phyloP scores from a whole-genome alignment of 92 coral and sea anemone species.

The Muricea muricata region DNA sequence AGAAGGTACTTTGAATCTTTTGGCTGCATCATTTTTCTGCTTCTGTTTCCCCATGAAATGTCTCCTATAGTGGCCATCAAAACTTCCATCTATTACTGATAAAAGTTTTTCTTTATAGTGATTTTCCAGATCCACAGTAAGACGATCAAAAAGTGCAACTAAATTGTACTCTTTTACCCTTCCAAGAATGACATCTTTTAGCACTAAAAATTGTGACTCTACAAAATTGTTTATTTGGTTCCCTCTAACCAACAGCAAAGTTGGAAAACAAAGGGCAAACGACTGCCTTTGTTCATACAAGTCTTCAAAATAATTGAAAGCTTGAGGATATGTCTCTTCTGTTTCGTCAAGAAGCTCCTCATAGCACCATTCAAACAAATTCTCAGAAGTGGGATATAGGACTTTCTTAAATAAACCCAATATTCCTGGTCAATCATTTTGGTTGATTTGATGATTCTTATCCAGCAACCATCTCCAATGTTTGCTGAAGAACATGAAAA shows the following conservation, averaged over 20 bases:
- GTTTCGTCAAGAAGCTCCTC: slow-evolving; percentile 64
- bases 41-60: slow-evolving; percentile 69
- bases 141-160: slow-evolving; percentile 67
- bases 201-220: slow-evolving; percentile 68
- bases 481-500: slow-evolving; percentile 72
- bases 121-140: slow-evolving; percentile 63
- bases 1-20: slow-evolving; percentile 63
- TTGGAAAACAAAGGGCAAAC: slow-evolving; percentile 62
- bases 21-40: slow-evolving; percentile 29
- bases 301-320: slow-evolving; percentile 49
- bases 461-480: slow-evolving; percentile 74
- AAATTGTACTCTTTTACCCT: slow-evolving; percentile 66
- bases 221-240: slow-evolving; percentile 74
- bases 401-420: slow-evolving; percentile 68
- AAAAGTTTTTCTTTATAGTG: slow-evolving; percentile 72
- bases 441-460: slow-evolving; percentile 54
- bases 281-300: slow-evolving; percentile 44
- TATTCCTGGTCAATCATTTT: slow-evolving; percentile 69
- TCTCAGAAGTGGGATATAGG: slow-evolving; percentile 54
- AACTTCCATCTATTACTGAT: slow-evolving; percentile 74
- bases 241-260: no score
- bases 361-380: slow-evolving; percentile 60
- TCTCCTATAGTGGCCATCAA: slow-evolving; percentile 71
- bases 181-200: slow-evolving; percentile 66
- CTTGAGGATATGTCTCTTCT: slow-evolving; percentile 52